A percentile compares a stretch with the other conserved stretches of the same genome.
Evolutionary conservation across 2,797 vertebrate species (phyloP).

Genomic region (Alectoris magna): DNA sequence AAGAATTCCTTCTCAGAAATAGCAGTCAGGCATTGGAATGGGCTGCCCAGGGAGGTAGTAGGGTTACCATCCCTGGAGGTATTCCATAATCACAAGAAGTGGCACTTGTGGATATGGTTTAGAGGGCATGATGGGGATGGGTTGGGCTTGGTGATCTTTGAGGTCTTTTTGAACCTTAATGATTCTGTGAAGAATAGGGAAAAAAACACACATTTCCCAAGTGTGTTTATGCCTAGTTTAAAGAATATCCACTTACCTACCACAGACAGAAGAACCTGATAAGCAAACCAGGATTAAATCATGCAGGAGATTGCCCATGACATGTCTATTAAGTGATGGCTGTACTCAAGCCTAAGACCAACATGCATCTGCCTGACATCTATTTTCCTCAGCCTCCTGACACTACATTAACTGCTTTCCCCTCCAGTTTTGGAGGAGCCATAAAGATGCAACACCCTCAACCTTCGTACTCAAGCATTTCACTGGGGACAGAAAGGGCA

Average conservation of each 20-base stretch:
- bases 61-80: too few species aligned
- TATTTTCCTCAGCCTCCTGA: not conserved
- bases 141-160: too few species aligned
- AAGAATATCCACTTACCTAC: not conserved
- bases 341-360: not conserved
- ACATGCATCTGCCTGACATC: not conserved
- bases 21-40: too few species aligned
- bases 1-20: too few species aligned
- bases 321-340: accelerated
- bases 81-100: too few species aligned
- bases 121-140: too few species aligned
- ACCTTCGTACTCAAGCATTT: not conserved
- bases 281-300: accelerated
- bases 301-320: accelerated
- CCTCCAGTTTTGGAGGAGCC: not conserved
- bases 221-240: not conserved
- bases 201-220: not conserved
- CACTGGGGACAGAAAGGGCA: accelerated
- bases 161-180: too few species aligned
- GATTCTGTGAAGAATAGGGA: not conserved
- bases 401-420: not conserved
- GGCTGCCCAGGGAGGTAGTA: too few species aligned
- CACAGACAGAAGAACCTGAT: accelerated
- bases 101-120: too few species aligned
- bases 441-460: not conserved